Conservation (phyloP, 1,140 invertebrate genomes). For the Drosophila sp. region DNA sequence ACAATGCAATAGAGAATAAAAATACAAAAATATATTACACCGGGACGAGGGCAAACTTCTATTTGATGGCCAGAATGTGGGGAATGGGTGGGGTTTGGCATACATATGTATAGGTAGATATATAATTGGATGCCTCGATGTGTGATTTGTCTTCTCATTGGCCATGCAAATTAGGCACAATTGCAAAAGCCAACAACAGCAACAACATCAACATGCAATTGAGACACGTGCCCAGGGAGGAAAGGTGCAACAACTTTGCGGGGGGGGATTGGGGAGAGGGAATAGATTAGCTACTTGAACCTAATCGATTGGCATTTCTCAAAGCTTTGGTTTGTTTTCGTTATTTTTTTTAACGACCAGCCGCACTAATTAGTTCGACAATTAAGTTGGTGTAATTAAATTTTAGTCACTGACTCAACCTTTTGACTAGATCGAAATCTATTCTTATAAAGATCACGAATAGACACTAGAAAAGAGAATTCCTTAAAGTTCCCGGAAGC, state of each 20-base stretch:
- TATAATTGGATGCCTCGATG: constrained; percentile 9
- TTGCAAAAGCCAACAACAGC: constrained; percentile 31
- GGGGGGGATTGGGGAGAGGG: background rate
- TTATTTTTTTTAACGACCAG: constrained; percentile 49
- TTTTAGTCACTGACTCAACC: constrained; percentile 38
- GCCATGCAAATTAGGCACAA: constrained; percentile 68
- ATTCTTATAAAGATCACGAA: background rate
- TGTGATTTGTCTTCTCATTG: constrained; percentile 25
- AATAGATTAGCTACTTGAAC: constrained; percentile 1
- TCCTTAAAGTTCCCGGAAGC: background rate
- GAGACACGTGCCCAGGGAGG: constrained; percentile 1
- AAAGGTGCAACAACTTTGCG: no score
- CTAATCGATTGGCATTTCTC: constrained; percentile 57
- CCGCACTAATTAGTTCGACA: constrained; percentile 62
- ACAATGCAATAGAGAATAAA: constrained; percentile 32
- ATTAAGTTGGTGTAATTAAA: constrained; percentile 68
- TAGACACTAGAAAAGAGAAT: background rate
- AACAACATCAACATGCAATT: constrained; percentile 6
- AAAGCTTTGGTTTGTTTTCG: constrained; percentile 22
- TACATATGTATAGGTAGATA: constrained; percentile 45
- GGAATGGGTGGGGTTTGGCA: background rate
- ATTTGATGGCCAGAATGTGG: background rate
- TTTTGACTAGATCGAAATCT: constrained; percentile 14
- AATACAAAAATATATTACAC: background rate
- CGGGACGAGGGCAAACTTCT: constrained; percentile 28